Percentiles rank a stretch among this genome's conserved stretches.
phyloP scores from a whole-genome alignment of 2,113 vertebrate species.

The Noctilio leporinus region DNA sequence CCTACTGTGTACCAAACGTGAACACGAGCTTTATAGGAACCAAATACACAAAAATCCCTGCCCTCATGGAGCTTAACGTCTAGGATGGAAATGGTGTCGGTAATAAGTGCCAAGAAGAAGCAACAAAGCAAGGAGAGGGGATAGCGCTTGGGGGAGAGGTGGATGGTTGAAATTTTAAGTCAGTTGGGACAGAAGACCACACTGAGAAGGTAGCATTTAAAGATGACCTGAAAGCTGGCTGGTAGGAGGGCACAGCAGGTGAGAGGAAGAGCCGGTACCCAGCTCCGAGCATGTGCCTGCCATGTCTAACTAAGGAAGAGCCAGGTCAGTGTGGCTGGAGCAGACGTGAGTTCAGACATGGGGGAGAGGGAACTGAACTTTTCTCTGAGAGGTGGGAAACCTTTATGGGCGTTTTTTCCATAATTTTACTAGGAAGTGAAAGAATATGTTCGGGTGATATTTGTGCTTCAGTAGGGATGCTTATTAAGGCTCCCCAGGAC shows the following conservation, averaged over 20 bases:
- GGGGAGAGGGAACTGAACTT: background rate
- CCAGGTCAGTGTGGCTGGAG: background rate
- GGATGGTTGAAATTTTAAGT: background rate
- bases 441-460: background rate
- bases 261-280: background rate
- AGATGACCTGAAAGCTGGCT: background rate
- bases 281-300: fast-evolving
- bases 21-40: background rate
- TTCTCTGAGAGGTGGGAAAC: background rate
- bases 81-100: background rate
- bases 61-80: background rate
- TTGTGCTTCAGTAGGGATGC: background rate
- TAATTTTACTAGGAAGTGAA: background rate
- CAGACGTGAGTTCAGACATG: background rate
- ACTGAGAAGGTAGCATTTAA: background rate
- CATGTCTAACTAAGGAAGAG: background rate
- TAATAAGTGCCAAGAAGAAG: background rate
- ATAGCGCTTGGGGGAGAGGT: background rate
- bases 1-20: background rate
- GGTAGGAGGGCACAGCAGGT: background rate
- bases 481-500: background rate
- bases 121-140: background rate
- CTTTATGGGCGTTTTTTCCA: background rate
- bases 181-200: background rate
- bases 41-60: background rate